Conservation (phyloP, 2,113 vertebrate genomes). For the Ochotona princeps region DNA sequence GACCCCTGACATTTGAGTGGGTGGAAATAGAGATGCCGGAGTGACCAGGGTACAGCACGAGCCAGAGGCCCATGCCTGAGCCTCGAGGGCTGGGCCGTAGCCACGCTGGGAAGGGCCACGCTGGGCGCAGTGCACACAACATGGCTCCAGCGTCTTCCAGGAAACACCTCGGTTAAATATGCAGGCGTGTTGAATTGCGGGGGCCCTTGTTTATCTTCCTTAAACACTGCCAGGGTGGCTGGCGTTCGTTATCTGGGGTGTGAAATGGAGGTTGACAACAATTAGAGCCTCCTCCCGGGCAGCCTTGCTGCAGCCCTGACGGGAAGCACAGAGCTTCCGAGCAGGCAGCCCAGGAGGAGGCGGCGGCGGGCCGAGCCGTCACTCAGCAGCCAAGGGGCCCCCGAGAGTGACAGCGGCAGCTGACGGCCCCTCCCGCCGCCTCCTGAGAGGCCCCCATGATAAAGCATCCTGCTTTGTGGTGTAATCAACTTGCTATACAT, state of each 20-base stretch:
- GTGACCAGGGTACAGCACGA: accelerated
- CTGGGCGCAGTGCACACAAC: background rate
- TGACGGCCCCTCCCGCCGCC: slow-evolving; percentile 77
- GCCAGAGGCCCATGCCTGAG: accelerated
- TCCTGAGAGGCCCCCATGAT: slow-evolving; percentile 84
- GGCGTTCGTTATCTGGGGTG: slow-evolving; percentile 89
- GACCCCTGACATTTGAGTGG: accelerated
- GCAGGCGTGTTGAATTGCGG: slow-evolving; percentile 83
- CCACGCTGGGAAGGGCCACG: background rate
- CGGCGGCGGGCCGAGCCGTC: slow-evolving; percentile 85
- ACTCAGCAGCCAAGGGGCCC: slow-evolving; percentile 78
- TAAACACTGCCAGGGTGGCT: slow-evolving; percentile 86
- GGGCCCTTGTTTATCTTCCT: slow-evolving; percentile 85
- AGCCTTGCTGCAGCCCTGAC: slow-evolving; percentile 79
- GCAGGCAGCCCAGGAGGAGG: slow-evolving; percentile 73
- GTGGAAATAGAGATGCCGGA: accelerated
- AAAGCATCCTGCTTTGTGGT: slow-evolving; percentile 85
- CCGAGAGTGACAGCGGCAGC: slow-evolving; percentile 77
- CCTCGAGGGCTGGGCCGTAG: too few relatives aligned
- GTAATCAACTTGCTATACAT: slow-evolving; percentile 86
- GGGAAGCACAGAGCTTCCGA: slow-evolving; percentile 83
- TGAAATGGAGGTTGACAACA: slow-evolving; percentile 91
- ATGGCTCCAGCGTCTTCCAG: slow-evolving; percentile 27
- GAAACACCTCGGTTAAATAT: slow-evolving; percentile 77
- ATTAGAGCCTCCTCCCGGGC: slow-evolving; percentile 86